A percentile compares a stretch with the other conserved stretches of the same genome.
Conservation (phyloP, 1,140 invertebrate species). For the Paraescarpia echinospica region DNA sequence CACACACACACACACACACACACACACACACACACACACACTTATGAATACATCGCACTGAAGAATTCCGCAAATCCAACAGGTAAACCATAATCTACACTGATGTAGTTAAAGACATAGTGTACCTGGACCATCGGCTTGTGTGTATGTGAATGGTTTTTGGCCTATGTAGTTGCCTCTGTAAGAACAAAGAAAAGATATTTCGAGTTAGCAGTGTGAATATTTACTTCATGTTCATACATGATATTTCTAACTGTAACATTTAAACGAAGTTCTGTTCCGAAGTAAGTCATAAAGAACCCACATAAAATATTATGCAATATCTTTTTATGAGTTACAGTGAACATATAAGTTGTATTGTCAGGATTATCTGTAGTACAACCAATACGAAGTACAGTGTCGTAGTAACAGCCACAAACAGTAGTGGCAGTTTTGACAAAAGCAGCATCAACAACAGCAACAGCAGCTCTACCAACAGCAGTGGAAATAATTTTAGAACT, state of each 20-base stretch:
- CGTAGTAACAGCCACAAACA: too few relatives aligned
- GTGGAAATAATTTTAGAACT: too few relatives aligned
- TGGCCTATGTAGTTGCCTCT: background rate
- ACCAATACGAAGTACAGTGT: too few relatives aligned
- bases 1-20: too few relatives aligned
- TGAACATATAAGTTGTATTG: too few relatives aligned
- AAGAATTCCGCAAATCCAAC: background rate
- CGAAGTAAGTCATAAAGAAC: too few relatives aligned
- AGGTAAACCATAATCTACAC: background rate
- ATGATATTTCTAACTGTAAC: background rate
- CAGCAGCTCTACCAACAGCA: too few relatives aligned
- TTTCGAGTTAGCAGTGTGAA: background rate
- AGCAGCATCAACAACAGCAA: too few relatives aligned
- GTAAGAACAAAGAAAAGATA: background rate
- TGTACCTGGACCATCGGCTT: background rate
- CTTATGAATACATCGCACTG: background rate
- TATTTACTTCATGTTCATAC: background rate
- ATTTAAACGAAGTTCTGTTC: background rate
- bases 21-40: background rate
- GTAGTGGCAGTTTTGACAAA: too few relatives aligned
- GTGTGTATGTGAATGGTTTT: background rate
- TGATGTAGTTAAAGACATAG: background rate
- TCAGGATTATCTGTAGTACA: too few relatives aligned
- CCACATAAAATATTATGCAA: background rate
- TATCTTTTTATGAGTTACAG: too few relatives aligned